A percentile compares a stretch with the other conserved stretches of the same genome.
These are phyloP conservation scores for Strigamia crassipes DNA, from an alignment of 2,888 invertebrate genomes.

Conservation along the genomic window DNA sequence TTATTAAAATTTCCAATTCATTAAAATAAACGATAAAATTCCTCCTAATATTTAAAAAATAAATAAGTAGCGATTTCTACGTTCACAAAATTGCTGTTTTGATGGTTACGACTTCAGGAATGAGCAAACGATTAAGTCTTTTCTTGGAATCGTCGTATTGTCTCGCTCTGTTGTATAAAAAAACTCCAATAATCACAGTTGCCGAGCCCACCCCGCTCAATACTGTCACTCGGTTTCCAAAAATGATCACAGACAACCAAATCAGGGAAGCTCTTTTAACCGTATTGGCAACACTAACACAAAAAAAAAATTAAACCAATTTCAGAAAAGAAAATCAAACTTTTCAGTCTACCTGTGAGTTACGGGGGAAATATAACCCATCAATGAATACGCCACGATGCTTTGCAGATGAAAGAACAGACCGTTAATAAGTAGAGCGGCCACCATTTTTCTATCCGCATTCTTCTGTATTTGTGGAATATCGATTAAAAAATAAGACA, in stretches of 20 bases:
- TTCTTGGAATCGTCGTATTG: conserved; percentile 51
- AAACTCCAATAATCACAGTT: conserved; percentile 72
- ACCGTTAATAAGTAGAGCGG: conserved; percentile 71
- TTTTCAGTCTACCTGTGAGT: conserved; percentile 76
- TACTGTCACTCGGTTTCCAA: conserved; percentile 74
- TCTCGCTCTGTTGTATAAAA: conserved; percentile 75
- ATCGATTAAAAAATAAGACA: conserved; percentile 70
- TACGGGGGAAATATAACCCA: conserved; percentile 79
- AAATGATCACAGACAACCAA: conserved; percentile 74
- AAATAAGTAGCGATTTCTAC: neutral
- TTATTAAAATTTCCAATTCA: no score
- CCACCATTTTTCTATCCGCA: conserved; percentile 61
- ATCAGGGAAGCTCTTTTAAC: conserved; percentile 77
- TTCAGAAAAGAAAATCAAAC: no score
- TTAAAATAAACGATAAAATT: neutral
- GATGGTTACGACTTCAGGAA: neutral
- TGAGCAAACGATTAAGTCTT: neutral
- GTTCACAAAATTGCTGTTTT: neutral
- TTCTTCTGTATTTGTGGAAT: conserved; percentile 62
- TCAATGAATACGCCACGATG: conserved; percentile 76
- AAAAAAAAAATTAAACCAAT: conserved; percentile 34
- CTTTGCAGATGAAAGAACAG: conserved; percentile 80
- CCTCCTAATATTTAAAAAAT: neutral
- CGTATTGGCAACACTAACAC: conserved; percentile 76
- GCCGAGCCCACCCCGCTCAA: conserved; percentile 74